Conservation (phyloP, 2,888 invertebrate genomes). For the Branchipolynoe longqiensis region DNA sequence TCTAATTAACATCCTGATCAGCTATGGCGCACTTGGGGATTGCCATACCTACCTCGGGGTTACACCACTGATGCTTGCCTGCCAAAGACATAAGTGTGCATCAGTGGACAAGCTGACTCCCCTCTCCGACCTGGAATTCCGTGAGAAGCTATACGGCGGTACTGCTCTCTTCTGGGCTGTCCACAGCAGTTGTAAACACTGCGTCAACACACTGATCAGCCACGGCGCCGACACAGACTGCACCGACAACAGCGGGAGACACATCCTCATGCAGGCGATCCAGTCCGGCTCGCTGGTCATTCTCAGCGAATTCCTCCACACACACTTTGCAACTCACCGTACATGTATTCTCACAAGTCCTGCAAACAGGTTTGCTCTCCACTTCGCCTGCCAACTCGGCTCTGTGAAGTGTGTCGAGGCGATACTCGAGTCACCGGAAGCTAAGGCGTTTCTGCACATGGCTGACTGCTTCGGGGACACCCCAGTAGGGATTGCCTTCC, state of each 20-base stretch:
- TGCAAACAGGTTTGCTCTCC: conserved; percentile 31
- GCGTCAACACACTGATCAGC: conserved; percentile 51
- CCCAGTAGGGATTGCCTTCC: conserved; percentile 50
- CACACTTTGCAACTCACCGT: background rate
- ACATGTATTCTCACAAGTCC: background rate
- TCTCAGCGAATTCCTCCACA: conserved; percentile 12
- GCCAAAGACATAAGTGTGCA: conserved; percentile 58
- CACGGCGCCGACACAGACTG: conserved; percentile 34
- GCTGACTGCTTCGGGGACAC: conserved; percentile 57
- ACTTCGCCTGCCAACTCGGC: conserved; percentile 57
- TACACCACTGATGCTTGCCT: conserved; percentile 61
- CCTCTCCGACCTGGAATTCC: conserved; percentile 20
- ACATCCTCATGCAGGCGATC: conserved; percentile 58
- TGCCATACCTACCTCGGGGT: conserved; percentile 62
- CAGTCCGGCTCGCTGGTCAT: conserved; percentile 48
- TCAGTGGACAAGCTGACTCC: conserved; percentile 55
- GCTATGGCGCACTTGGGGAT: conserved; percentile 51
- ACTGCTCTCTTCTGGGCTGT: conserved; percentile 62
- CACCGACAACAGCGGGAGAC: conserved; percentile 57
- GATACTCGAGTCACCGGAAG: background rate
- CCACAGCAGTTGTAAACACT: conserved; percentile 57
- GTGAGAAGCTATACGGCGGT: conserved; percentile 61
- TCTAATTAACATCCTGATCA: conserved; percentile 45
- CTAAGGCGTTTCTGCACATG: conserved; percentile 14
- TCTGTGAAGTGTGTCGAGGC: conserved; percentile 25